A percentile compares a stretch with the other conserved stretches of the same genome.
Conservation (phyloP, 2,113 vertebrate genomes). For the Python bivittatus region DNA sequence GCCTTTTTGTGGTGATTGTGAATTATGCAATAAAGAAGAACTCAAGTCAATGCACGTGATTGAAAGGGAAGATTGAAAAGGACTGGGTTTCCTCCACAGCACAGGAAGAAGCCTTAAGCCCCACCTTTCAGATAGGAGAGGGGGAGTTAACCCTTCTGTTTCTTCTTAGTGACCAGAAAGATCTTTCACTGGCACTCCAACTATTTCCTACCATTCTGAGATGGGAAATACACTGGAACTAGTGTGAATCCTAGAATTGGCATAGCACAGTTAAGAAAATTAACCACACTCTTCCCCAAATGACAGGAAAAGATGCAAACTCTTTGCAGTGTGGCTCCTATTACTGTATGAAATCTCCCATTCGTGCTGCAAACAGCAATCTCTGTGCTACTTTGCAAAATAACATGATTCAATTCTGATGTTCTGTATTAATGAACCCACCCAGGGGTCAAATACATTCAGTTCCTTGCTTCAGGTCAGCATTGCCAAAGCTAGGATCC, state of each 20-base stretch:
- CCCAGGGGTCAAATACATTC: neutral
- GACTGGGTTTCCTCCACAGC: too few species aligned
- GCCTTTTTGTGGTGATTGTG: too few species aligned
- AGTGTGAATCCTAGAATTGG: neutral
- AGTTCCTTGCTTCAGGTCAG: neutral
- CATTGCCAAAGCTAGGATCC: neutral
- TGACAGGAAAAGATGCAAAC: neutral
- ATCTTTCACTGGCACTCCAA: neutral
- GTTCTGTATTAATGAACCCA: neutral
- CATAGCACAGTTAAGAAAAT: neutral
- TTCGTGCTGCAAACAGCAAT: neutral
- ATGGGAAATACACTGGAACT: neutral
- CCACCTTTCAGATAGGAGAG: neutral
- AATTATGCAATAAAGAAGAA: too few species aligned
- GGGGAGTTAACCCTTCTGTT: neutral
- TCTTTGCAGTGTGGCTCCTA: neutral
- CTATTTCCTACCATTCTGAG: neutral
- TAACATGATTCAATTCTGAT: neutral
- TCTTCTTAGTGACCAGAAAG: neutral
- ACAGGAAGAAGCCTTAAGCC: neutral
- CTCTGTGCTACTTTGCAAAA: neutral
- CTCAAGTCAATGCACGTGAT: too few species aligned
- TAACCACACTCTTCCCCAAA: neutral
- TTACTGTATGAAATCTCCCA: neutral
- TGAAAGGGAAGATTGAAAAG: too few species aligned